Percentiles rank a stretch among this genome's conserved stretches.
phyloP scores from a whole-genome alignment of 2,113 vertebrate species.

The Dromas ardeola region DNA sequence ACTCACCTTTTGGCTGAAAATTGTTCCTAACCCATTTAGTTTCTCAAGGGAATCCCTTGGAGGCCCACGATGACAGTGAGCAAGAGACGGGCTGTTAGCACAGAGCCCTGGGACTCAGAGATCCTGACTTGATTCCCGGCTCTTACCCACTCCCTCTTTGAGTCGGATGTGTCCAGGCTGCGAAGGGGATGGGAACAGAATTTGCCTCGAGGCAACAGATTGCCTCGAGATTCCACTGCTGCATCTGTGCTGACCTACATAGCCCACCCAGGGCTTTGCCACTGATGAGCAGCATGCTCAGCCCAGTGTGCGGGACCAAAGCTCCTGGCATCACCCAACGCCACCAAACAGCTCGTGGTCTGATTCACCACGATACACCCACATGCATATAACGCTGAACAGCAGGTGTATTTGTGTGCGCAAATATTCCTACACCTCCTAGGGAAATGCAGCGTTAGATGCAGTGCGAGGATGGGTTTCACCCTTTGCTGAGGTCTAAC shows the following conservation, averaged over 20 bases:
- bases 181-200: fast-evolving
- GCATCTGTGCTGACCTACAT: neutral
- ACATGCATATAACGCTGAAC: fast-evolving
- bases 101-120: neutral
- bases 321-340: neutral
- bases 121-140: neutral
- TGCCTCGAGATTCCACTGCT: neutral
- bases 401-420: neutral
- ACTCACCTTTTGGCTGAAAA: neutral
- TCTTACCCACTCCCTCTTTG: neutral
- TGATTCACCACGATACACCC: fast-evolving
- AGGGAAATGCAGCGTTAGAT: neutral
- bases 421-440: neutral
- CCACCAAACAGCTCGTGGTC: fast-evolving
- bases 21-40: neutral
- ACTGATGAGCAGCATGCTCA: neutral
- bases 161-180: neutral
- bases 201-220: too few species aligned
- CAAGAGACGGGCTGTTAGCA: neutral
- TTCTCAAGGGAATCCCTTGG: neutral
- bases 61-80: neutral
- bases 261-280: neutral
- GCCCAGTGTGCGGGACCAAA: neutral
- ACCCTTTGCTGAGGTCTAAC: neutral
- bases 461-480: neutral